These are phyloP conservation scores for Mallotus villosus DNA, from an alignment of 2,797 vertebrate species.

Conservation along the genomic window DNA sequence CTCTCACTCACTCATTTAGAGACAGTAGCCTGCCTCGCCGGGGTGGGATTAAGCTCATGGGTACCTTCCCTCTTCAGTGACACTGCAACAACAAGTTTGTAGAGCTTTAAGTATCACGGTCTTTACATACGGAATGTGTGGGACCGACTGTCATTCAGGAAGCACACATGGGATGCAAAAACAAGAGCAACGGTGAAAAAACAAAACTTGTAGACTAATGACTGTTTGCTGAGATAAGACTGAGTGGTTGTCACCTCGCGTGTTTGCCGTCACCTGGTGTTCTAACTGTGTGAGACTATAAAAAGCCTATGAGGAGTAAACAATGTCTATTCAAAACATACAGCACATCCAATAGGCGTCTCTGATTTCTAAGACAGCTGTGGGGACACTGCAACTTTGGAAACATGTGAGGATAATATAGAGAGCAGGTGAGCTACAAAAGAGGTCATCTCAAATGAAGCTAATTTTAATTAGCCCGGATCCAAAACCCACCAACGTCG, in stretches of 20 bases:
- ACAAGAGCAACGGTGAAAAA: slow-evolving; percentile 51
- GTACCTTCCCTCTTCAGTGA: background rate
- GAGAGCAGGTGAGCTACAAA: background rate
- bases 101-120: background rate
- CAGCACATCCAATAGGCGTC: no score
- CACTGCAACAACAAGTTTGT: slow-evolving; percentile 14
- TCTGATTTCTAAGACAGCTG: no score
- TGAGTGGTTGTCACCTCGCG: background rate
- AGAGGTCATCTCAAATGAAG: background rate
- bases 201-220: slow-evolving; percentile 40
- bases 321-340: no score
- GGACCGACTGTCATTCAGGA: background rate
- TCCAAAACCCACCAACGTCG: background rate
- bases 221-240: slow-evolving; percentile 8
- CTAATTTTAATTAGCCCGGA: background rate
- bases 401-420: background rate
- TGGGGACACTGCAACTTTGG: background rate
- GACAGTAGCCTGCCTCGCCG: slow-evolving; percentile 27
- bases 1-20: slow-evolving; percentile 43
- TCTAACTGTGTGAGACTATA: no score
- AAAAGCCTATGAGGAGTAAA: no score
- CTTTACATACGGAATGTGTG: slow-evolving; percentile 4
- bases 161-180: slow-evolving; percentile 4
- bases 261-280: background rate
- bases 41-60: slow-evolving; percentile 67